These are phyloP conservation scores for Malacoraja senta DNA, from an alignment of 2,797 vertebrate genomes.

Conservation along the genomic window DNA sequence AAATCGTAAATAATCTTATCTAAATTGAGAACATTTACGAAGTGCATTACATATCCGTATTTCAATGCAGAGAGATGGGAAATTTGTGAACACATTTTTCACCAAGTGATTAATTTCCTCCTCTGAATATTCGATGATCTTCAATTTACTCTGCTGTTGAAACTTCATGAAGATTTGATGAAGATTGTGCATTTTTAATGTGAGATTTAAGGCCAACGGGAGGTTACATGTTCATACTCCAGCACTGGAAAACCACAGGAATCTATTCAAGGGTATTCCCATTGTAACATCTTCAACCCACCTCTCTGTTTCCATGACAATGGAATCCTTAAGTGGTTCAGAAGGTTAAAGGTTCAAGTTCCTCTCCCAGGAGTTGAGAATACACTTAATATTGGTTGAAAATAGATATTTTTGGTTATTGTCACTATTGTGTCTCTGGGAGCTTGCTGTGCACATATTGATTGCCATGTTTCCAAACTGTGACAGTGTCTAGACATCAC, in stretches of 20 bases:
- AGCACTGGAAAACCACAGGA: neutral
- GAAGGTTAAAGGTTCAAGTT: neutral
- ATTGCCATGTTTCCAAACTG: neutral
- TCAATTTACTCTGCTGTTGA: neutral
- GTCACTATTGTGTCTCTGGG: neutral
- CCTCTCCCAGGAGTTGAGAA: neutral
- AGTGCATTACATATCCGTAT: neutral
- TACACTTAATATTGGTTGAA: neutral
- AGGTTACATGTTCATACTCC: neutral
- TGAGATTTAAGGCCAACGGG: neutral
- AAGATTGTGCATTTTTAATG: neutral
- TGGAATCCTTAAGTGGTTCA: neutral
- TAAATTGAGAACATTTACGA: neutral
- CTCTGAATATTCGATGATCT: constrained; percentile 23
- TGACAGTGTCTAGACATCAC: neutral
- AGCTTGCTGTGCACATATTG: neutral
- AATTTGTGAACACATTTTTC: neutral
- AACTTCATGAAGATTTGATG: constrained; percentile 4
- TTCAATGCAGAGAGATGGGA: neutral
- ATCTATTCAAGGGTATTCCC: neutral
- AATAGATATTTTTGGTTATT: neutral
- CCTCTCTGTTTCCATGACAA: neutral
- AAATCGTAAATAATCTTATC: neutral
- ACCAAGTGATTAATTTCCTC: neutral
- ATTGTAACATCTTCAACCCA: neutral